Evolutionary conservation across 35 echinoderm and acorn worm species (phyloP), one percentile per base, ranked within the genome.

Genomic region (Lytechinus pictus): DNA sequence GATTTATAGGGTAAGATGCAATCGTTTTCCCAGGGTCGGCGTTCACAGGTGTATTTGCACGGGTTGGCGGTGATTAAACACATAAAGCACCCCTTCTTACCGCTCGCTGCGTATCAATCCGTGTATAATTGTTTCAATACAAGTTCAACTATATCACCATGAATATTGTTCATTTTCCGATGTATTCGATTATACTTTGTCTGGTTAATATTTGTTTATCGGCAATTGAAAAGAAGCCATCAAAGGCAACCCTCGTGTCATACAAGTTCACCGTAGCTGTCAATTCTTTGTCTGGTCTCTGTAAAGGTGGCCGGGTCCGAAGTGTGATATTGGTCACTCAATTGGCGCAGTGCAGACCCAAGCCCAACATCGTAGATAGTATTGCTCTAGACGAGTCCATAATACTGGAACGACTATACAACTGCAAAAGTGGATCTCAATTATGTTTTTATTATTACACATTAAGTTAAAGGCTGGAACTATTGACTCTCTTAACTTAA

Each of bases 251-350:
- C 66, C 66, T 79, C 16, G 66, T 79, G 66, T 79, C 66, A 79
- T 6, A 3, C 66, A 16, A 79, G 66, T 79, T 79, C n/a, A 79
- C 66, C 66, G n/a, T 14, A n/a, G 66, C 66, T 79, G 66, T 79
- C 66, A 79, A 16, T 16, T 19, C 66, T 19, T 79, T 79, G 66
- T 79, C 66, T 79, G 66, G 66, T 79, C 66, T 6, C n/a, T 79
- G 16, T 79, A 79, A 79, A 79, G 66, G 66, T 79, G 66, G n/a
- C 66, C 66, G 19, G 66, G 66, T 79, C 66, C 19, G 66, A 79
- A 79, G 66, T 79, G 66, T 79, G 66, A 79, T 79, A 24, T 79
- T 79, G 66, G 66, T 79, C 66, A 79, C 66, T 79, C 66, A 79
- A 79, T 79, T 79, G 66, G 66, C 66, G 66, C 66, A 79, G 66